These are phyloP conservation scores for Aepyceros melampus DNA, from an alignment of 2,113 vertebrate species.

Conservation along the genomic window DNA sequence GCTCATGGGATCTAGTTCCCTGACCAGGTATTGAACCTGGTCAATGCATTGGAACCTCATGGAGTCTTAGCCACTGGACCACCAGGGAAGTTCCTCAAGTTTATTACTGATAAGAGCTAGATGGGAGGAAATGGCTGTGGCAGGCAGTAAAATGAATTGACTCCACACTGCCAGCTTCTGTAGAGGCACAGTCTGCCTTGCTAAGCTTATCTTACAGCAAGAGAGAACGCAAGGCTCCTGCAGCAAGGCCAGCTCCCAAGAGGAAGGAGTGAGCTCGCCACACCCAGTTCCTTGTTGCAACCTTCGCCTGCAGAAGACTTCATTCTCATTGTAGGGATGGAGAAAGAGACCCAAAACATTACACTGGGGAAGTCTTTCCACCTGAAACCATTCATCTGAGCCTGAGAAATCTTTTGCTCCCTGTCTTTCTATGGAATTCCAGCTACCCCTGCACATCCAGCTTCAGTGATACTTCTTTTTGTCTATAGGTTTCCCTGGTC, in stretches of 20 bases:
- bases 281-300: background rate
- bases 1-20: background rate
- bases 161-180: background rate
- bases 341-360: background rate
- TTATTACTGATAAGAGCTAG: background rate
- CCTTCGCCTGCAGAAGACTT: background rate
- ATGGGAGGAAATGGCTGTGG: background rate
- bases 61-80: background rate
- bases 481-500: background rate
- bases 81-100: background rate
- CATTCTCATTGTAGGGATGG: background rate
- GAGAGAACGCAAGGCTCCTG: background rate
- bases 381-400: background rate
- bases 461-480: background rate
- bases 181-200: background rate
- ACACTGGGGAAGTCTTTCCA: background rate
- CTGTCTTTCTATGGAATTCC: background rate
- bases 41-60: background rate
- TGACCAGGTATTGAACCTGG: background rate
- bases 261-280: background rate
- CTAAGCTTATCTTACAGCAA: background rate
- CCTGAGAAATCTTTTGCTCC: background rate
- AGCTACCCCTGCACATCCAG: background rate
- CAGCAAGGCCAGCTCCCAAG: background rate
- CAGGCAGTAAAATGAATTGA: background rate